Evolutionary conservation across 2,113 vertebrate genomes (phyloP).

Genomic region (Pollimyrus isidori): DNA sequence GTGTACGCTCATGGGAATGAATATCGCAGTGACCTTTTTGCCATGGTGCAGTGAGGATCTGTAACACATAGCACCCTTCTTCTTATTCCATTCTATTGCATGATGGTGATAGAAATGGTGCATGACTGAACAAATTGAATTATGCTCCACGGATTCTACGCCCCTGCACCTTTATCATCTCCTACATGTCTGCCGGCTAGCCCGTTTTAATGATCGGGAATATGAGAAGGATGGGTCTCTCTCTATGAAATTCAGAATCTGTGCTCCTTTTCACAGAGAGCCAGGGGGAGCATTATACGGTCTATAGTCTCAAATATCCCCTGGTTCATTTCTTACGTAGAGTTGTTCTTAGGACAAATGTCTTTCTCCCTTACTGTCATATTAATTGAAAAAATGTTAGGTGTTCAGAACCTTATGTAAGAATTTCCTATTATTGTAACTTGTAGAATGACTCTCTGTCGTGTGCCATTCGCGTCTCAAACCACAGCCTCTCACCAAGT

Average conservation of each 20-base stretch:
- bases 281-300: background rate
- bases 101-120: background rate
- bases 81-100: background rate
- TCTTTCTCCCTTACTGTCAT: background rate
- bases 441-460: background rate
- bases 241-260: background rate
- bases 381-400: background rate
- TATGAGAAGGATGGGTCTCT: background rate
- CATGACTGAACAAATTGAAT: conserved; percentile 4
- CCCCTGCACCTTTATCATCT: background rate
- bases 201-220: background rate
- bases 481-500: background rate
- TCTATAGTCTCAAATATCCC: background rate
- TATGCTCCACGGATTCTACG: background rate
- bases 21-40: background rate
- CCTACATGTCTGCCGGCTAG: background rate
- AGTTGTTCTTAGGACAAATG: background rate
- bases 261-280: background rate
- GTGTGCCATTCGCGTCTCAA: background rate
- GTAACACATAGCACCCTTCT: background rate
- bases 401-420: background rate
- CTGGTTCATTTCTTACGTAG: background rate
- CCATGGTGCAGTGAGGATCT: background rate
- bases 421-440: background rate
- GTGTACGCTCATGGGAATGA: background rate